phyloP scores from a whole-genome alignment of 1,140 invertebrate species.

The Drosophila ohnishii region DNA sequence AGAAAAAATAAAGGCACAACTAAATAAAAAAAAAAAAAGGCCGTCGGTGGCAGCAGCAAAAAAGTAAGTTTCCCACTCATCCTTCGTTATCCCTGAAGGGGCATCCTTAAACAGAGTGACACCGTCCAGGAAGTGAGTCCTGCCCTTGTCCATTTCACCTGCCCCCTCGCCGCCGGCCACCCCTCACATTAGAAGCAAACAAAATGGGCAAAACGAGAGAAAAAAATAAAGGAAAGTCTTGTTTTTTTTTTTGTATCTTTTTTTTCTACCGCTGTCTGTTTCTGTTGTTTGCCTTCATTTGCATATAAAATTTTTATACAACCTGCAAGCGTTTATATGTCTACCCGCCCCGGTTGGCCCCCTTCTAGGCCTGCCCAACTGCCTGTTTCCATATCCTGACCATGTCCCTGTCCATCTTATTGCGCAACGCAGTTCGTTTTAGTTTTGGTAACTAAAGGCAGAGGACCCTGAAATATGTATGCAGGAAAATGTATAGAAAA shows the following conservation, averaged over 20 bases:
- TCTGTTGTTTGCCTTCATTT: slow-evolving; percentile 72
- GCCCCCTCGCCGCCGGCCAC: not conserved
- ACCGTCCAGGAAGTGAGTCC: slow-evolving; percentile 35
- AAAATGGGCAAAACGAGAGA: slow-evolving; percentile 14
- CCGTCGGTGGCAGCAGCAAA: not conserved
- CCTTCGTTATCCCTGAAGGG: slow-evolving; percentile 48
- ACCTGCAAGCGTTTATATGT: slow-evolving; percentile 73
- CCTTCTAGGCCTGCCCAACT: slow-evolving; percentile 30
- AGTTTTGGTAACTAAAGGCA: slow-evolving; percentile 9
- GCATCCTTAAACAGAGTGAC: slow-evolving; percentile 45
- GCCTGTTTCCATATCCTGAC: slow-evolving; percentile 2
- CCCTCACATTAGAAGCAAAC: slow-evolving; percentile 39
- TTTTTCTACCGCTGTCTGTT: slow-evolving; percentile 29
- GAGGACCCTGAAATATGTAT: too few relatives aligned
- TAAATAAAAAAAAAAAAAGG: not conserved
- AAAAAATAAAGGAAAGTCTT: slow-evolving; percentile 12
- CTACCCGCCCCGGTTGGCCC: slow-evolving; percentile 1
- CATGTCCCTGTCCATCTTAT: slow-evolving; percentile 34
- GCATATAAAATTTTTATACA: slow-evolving; percentile 73
- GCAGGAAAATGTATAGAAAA: not conserved
- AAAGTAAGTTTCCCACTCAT: slow-evolving; percentile 25
- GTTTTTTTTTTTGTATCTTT: slow-evolving; percentile 5
- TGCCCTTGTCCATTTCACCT: slow-evolving; percentile 31
- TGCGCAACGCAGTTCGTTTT: slow-evolving; percentile 27
- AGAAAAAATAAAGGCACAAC: not conserved